phyloP scores from a whole-genome alignment of 2,888 invertebrate species.

The Myopa testacea region DNA sequence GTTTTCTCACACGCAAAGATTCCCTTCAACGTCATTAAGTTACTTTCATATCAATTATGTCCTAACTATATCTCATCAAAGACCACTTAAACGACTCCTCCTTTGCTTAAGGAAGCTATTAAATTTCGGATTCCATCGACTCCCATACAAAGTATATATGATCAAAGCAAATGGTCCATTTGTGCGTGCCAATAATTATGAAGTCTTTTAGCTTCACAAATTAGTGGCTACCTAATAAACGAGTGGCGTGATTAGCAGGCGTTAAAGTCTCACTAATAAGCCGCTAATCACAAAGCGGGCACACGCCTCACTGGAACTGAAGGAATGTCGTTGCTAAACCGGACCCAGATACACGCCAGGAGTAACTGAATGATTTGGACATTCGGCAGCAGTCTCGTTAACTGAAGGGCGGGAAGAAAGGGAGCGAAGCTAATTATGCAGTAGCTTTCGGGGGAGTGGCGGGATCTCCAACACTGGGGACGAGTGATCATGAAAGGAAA shows the following conservation, averaged over 20 bases:
- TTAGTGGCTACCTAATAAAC: slow-evolving; percentile 25
- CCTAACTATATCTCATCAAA: slow-evolving; percentile 1
- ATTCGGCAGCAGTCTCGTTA: slow-evolving; percentile 5
- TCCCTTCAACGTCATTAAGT: no score
- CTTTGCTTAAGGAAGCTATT: background rate
- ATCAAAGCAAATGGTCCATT: background rate
- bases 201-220: slow-evolving; percentile 20
- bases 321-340: background rate
- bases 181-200: slow-evolving; percentile 50
- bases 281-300: slow-evolving; percentile 53
- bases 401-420: background rate
- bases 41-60: background rate
- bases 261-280: slow-evolving; percentile 52
- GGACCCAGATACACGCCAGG: background rate
- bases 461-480: background rate
- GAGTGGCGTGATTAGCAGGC: slow-evolving; percentile 45
- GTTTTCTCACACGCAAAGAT: no score
- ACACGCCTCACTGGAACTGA: slow-evolving; percentile 22
- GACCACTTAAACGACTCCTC: background rate
- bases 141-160: background rate
- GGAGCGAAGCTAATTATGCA: background rate
- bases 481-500: slow-evolving; percentile 7
- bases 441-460: slow-evolving; percentile 1
- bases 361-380: background rate
- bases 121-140: background rate